These are phyloP conservation scores for Naja naja DNA, from an alignment of 2,113 vertebrate genomes.

Conservation along the genomic window DNA sequence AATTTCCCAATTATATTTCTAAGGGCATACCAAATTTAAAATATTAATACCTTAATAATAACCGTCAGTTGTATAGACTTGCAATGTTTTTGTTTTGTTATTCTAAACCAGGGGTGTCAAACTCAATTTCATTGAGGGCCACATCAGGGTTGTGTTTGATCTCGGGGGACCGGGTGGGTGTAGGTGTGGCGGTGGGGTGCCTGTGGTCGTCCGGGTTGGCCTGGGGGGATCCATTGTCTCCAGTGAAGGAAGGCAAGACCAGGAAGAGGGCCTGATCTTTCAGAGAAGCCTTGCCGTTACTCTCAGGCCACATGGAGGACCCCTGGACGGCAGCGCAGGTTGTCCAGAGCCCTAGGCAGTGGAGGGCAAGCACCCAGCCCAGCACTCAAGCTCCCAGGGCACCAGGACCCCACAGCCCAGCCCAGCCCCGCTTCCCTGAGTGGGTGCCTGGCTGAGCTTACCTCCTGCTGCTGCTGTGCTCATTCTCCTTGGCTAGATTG, in stretches of 20 bases:
- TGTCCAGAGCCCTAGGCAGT: not conserved
- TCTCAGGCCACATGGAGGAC: not conserved
- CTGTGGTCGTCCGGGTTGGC: too few relatives aligned
- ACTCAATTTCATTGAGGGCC: too few relatives aligned
- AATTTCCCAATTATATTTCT: not conserved
- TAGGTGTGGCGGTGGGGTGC: too few relatives aligned
- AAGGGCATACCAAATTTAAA: not conserved
- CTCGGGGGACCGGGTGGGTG: too few relatives aligned
- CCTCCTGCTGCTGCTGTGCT: not conserved
- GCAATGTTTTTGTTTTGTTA: not conserved
- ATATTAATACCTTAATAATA: not conserved
- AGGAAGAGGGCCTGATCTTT: not conserved
- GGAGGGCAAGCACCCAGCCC: not conserved
- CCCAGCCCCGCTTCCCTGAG: not conserved
- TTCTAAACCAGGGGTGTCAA: not conserved
- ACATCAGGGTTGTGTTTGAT: too few relatives aligned
- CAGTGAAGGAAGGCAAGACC: not conserved
- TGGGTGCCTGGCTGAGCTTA: not conserved
- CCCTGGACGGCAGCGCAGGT: accelerated
- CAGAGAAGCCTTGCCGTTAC: not conserved
- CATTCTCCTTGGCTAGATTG: not conserved
- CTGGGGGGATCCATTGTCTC: not conserved
- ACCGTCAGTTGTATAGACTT: not conserved
- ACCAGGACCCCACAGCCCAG: not conserved
- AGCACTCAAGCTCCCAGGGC: not conserved